Evolutionary conservation across 2,113 vertebrate genomes (phyloP).

Genomic region (Microcebus griseorufus): DNA sequence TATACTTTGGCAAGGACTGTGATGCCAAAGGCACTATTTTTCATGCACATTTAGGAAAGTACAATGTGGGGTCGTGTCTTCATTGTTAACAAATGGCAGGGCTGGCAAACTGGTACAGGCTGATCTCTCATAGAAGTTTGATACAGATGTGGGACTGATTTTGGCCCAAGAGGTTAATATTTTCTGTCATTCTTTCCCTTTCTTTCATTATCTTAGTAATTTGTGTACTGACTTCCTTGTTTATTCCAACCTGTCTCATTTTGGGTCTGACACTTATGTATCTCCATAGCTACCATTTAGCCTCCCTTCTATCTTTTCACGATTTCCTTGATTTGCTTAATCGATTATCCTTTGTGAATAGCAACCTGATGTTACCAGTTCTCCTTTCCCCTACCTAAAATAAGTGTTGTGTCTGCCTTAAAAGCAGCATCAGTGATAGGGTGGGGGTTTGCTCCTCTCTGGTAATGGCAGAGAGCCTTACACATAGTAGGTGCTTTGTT

Average conservation of each 20-base stretch:
- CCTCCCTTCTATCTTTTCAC: not conserved
- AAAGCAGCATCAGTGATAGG: not conserved
- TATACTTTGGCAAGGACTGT: not conserved
- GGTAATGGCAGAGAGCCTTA: not conserved
- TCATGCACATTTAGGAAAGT: constrained; percentile 31
- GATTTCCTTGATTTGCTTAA: not conserved
- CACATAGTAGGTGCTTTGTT: not conserved
- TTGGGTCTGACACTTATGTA: not conserved
- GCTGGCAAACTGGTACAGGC: not conserved
- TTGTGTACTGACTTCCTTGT: not conserved
- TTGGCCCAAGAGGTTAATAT: not conserved
- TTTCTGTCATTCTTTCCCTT: not conserved
- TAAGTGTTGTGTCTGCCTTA: not conserved
- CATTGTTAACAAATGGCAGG: not conserved
- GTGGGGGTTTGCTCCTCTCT: not conserved
- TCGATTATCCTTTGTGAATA: not conserved
- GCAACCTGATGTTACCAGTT: not conserved
- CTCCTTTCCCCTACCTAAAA: not conserved
- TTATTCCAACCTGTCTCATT: not conserved
- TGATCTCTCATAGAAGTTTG: not conserved
- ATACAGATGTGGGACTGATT: not conserved
- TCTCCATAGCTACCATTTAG: not conserved
- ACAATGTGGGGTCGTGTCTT: not conserved
- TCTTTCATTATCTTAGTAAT: not conserved
- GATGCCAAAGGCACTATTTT: constrained; percentile 7